A percentile compares a stretch with the other conserved stretches of the same genome.
These are phyloP conservation scores for Nicator chloris DNA, from an alignment of 2,113 vertebrate species.

Conservation along the genomic window DNA sequence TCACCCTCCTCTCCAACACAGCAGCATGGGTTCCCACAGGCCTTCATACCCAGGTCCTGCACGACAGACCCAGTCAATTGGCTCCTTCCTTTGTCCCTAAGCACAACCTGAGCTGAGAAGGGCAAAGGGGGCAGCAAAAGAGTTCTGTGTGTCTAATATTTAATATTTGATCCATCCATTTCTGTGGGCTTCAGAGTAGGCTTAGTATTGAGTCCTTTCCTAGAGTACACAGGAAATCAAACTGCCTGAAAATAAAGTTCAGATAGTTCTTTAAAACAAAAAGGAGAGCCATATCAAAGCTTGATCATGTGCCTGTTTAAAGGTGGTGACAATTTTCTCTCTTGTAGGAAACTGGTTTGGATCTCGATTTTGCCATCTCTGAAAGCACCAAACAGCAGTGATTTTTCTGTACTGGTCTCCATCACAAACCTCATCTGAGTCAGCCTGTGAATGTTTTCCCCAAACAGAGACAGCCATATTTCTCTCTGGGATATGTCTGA, in stretches of 20 bases:
- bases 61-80: background rate
- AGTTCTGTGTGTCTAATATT: background rate
- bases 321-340: background rate
- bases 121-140: background rate
- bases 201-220: background rate
- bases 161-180: background rate
- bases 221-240: background rate
- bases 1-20: background rate
- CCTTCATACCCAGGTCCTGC: background rate
- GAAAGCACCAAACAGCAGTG: background rate
- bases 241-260: background rate
- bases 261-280: background rate
- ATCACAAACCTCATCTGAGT: background rate
- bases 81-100: background rate
- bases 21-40: background rate
- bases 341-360: background rate
- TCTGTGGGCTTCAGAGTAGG: background rate
- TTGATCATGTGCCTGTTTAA: background rate
- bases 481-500: accelerated
- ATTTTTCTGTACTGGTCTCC: background rate
- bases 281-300: background rate
- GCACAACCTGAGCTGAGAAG: background rate
- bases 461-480: background rate
- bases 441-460: accelerated
- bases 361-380: background rate